phyloP scores from a whole-genome alignment of 2,888 invertebrate species.

The Rhagonycha lutea region DNA sequence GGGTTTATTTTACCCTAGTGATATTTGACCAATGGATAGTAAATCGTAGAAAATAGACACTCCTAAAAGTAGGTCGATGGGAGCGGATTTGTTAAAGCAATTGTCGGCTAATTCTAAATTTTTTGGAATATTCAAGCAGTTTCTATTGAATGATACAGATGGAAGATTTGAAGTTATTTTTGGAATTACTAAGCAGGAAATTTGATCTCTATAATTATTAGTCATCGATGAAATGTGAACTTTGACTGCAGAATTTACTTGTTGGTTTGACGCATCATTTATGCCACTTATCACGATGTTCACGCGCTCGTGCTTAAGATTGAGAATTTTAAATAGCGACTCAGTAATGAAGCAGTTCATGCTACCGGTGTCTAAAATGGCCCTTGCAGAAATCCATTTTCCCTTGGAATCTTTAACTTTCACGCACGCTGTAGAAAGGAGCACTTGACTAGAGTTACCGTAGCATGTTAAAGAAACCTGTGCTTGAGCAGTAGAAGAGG shows the following conservation, averaged over 20 bases:
- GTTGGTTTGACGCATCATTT: neutral
- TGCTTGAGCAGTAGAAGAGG: neutral
- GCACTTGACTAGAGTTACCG: neutral
- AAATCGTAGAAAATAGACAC: slow-evolving; percentile 3
- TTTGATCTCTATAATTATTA: neutral
- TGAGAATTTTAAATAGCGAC: neutral
- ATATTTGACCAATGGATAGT: slow-evolving; percentile 2
- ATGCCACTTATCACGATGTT: neutral
- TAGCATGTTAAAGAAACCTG: neutral
- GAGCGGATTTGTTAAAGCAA: neutral
- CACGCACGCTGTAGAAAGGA: slow-evolving; percentile 6
- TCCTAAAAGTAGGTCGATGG: slow-evolving; percentile 9
- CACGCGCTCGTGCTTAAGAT: neutral
- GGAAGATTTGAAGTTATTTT: slow-evolving; percentile 12
- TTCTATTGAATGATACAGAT: neutral
- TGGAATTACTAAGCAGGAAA: slow-evolving; percentile 3
- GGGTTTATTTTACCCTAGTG: neutral
- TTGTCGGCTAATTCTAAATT: neutral
- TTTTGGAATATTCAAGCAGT: neutral
- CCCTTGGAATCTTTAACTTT: neutral
- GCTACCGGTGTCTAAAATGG: neutral
- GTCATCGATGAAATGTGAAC: neutral
- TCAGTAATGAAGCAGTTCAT: neutral
- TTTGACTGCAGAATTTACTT: neutral
- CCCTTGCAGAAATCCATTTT: neutral